Evolutionary conservation across 2,113 vertebrate species (phyloP), one percentile per base, ranked within the genome.

Genomic region (Merops nubicus): DNA sequence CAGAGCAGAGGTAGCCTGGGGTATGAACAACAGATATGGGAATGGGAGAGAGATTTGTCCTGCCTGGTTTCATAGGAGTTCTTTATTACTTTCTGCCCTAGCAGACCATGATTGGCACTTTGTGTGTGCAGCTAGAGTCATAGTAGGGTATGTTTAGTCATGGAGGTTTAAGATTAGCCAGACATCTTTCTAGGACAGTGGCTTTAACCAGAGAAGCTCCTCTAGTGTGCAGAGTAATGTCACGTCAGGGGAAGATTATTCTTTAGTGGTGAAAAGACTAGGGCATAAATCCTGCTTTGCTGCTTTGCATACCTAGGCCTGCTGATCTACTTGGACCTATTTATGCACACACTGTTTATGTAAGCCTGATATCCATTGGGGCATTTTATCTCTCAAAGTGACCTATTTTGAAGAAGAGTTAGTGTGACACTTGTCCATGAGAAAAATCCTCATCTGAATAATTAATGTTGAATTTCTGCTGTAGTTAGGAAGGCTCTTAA

Each of bases 261-360:
- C 36, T 53, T 9, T 15, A 42, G 38, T 33, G 47, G 5, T 74
- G 53, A 51, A 95, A 95, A 67, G 67, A 56, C 57, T 20, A 43
- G 78, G 51, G 57, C 62, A 64, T 82, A 96, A 96, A 93, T 95
- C 93, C 87, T 94, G 65, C 81, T 95, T 89, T 92, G 68, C 92
- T 92, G 47, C 77, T 92, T 94, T 92, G 70, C 77, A 34, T 53
- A n/a, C 85, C 65, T 78, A 53, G 84, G 85, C 45, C 74, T 78
- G 70, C 85, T 94, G 63, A 94, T 91, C 84, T 87, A 11, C 91
- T 85, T 53, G 74, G n/a, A 23, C n/a, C 74, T 93, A 19, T 85
- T 93, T 87, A 85, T 85, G 70, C 85, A 40, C 50, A 21, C 2
- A 5, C 36, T 11, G 11, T 87, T 91, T 95, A 89, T 56, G 69